Evolutionary conservation across 2,113 vertebrate species (phyloP).

Genomic region (Lathamus discolor): DNA sequence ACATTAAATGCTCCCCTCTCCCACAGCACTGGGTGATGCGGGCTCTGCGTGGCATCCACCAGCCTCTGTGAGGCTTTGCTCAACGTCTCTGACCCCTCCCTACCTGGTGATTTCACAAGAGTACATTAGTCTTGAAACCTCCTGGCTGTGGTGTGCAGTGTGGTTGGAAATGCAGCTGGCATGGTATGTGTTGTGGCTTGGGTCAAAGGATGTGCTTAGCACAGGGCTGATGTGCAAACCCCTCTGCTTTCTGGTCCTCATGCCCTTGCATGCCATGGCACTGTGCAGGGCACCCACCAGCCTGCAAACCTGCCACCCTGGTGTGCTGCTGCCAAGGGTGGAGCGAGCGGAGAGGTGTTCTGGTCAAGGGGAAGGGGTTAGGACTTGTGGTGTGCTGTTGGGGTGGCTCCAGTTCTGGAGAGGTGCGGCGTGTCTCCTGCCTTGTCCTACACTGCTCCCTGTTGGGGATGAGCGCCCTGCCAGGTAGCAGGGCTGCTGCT

Average conservation of each 20-base stretch:
- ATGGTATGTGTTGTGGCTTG: fast-evolving
- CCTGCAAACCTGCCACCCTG: fast-evolving
- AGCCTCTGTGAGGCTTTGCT: background rate
- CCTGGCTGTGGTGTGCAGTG: fast-evolving
- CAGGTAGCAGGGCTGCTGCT: background rate
- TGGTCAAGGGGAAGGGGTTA: background rate
- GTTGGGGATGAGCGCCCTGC: background rate
- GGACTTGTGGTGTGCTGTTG: background rate
- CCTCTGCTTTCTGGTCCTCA: background rate
- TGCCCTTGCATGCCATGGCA: fast-evolving
- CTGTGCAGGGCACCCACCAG: background rate
- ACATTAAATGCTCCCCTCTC: background rate
- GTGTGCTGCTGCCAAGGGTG: background rate
- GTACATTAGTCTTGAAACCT: background rate
- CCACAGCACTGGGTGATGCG: fast-evolving
- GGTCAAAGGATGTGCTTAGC: background rate
- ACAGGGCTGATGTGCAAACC: background rate
- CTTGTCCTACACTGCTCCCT: background rate
- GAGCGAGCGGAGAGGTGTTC: fast-evolving
- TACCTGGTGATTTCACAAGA: background rate
- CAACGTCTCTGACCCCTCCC: background rate
- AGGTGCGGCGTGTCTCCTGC: background rate
- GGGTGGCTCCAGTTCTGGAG: background rate
- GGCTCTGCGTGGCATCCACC: background rate
- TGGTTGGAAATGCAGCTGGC: background rate